Conservation (phyloP, 2,113 vertebrate genomes). For the Xiphias gladius region DNA sequence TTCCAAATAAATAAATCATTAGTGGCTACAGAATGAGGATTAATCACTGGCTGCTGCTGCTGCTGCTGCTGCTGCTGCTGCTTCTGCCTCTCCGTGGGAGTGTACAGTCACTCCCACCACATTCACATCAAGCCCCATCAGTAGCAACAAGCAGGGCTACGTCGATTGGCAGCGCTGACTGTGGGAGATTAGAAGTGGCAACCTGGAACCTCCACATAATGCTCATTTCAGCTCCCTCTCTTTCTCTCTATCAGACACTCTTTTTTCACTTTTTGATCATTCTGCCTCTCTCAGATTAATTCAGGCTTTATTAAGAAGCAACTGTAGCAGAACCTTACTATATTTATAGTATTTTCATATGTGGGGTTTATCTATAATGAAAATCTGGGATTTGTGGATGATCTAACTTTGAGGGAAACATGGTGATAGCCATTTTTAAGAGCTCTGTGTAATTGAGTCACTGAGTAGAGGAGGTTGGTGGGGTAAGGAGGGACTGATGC, state of each 20-base stretch:
- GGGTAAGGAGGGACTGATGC: slow-evolving; percentile 2
- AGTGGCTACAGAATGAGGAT: slow-evolving; percentile 69
- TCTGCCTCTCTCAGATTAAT: slow-evolving; percentile 10
- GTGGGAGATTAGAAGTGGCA: slow-evolving; percentile 59
- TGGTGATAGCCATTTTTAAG: slow-evolving; percentile 37
- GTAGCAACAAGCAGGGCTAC: slow-evolving; percentile 38
- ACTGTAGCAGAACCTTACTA: background rate
- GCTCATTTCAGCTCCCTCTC: slow-evolving; percentile 39
- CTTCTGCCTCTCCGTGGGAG: slow-evolving; percentile 60
- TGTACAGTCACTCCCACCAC: slow-evolving; percentile 65
- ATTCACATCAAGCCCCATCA: slow-evolving; percentile 74
- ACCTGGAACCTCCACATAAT: slow-evolving; percentile 45
- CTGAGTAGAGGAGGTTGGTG: slow-evolving; percentile 7
- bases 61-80: slow-evolving; percentile 56
- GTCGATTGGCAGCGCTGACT: slow-evolving; percentile 54
- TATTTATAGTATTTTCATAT: slow-evolving; percentile 40
- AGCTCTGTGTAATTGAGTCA: slow-evolving; percentile 39
- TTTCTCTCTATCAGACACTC: slow-evolving; percentile 31
- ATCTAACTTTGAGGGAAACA: slow-evolving; percentile 27
- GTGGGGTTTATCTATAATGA: slow-evolving; percentile 57
- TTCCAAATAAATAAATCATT: slow-evolving; percentile 84
- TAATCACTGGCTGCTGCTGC: slow-evolving; percentile 72
- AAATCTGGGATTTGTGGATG: slow-evolving; percentile 55
- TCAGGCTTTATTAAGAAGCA: slow-evolving; percentile 5
- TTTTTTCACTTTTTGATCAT: slow-evolving; percentile 39